A percentile compares a stretch with the other conserved stretches of the same genome.
These are phyloP conservation scores for Scomber japonicus DNA, from an alignment of 2,113 vertebrate genomes.

Conservation along the genomic window DNA sequence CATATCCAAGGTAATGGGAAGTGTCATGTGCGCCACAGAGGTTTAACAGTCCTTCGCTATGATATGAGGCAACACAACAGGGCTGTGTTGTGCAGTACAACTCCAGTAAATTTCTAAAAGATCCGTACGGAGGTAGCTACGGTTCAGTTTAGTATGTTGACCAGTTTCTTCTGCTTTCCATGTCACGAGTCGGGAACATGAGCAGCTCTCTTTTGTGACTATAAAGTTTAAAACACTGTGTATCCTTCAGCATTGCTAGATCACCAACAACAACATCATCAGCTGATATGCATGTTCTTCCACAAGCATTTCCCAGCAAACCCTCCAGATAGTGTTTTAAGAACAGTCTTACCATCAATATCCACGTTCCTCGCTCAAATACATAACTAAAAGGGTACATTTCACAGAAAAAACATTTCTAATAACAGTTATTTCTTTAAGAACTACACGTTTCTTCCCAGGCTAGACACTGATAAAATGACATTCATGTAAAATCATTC, in stretches of 20 bases:
- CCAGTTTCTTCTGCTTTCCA: no score
- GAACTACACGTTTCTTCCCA: neutral
- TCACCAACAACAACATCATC: neutral
- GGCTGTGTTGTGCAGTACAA: neutral
- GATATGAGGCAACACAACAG: neutral
- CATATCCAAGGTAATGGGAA: constrained; percentile 7
- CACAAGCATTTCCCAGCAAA: no score
- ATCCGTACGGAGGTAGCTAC: no score
- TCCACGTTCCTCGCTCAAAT: no score
- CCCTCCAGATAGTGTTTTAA: no score
- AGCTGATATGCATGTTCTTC: neutral
- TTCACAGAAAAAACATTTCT: neutral
- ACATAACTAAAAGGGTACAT: no score
- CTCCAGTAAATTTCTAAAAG: no score
- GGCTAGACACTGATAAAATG: neutral
- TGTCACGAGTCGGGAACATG: no score
- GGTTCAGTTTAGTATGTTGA: no score
- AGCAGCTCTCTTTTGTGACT: neutral
- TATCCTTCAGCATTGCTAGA: neutral
- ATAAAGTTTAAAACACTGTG: no score
- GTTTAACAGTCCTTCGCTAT: neutral
- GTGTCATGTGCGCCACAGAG: neutral
- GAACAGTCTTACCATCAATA: no score
- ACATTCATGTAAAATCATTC: neutral
- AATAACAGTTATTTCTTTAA: neutral